Evolutionary conservation across 2,797 vertebrate genomes (phyloP).

Genomic region (Yasuhikotakia modesta): DNA sequence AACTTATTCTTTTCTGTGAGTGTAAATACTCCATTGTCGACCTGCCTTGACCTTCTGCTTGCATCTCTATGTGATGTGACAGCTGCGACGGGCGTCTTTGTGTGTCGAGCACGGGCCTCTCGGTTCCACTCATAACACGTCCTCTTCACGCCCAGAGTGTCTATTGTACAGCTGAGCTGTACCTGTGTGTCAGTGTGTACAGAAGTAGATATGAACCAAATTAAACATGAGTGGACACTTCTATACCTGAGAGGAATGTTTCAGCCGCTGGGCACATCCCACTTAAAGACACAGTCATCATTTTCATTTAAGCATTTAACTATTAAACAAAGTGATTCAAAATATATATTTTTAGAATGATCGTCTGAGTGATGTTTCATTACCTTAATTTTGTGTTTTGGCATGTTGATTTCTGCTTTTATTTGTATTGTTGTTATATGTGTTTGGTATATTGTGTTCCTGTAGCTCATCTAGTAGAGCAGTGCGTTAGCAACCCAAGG

Average conservation of each 20-base stretch:
- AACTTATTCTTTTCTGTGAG: neutral
- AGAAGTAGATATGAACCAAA: neutral
- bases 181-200: neutral
- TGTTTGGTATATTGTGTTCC: neutral
- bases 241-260: neutral
- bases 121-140: constrained; percentile 32
- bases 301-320: neutral
- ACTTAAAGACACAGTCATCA: neutral
- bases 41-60: constrained; percentile 7
- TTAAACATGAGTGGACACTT: constrained; percentile 1
- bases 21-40: neutral
- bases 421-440: neutral
- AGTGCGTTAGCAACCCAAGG: no score
- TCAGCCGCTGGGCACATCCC: neutral
- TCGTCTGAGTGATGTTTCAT: no score
- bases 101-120: neutral
- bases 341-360: no score
- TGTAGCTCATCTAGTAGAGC: no score
- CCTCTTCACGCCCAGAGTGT: constrained; percentile 10
- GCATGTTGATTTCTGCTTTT: neutral
- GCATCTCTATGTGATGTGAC: constrained; percentile 3
- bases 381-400: no score
- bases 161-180: constrained; percentile 10
- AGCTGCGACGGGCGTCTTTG: constrained; percentile 30
- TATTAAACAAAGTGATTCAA: neutral